Conservation (phyloP, 1,140 invertebrate genomes). For the Copidosoma floridanum region DNA sequence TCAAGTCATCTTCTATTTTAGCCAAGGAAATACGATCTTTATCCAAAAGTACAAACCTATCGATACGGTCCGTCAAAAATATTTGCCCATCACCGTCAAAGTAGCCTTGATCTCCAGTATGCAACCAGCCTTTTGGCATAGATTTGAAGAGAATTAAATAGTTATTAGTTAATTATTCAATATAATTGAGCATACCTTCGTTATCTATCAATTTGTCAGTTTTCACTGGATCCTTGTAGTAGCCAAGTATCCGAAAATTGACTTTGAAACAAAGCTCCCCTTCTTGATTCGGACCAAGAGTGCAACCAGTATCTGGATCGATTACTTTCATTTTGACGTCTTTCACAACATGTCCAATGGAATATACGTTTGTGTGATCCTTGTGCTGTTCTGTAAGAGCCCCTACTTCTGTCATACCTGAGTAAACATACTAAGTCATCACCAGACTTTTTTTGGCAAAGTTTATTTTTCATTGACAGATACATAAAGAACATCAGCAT, state of each 20-base stretch:
- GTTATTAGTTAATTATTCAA: too few species aligned
- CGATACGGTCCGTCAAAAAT: conserved; percentile 59
- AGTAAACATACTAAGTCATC: too few species aligned
- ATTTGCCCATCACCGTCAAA: too few species aligned
- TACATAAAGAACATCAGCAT: too few species aligned
- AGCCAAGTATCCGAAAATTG: neutral
- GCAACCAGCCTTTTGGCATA: too few species aligned
- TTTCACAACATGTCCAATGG: neutral
- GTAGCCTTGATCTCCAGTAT: too few species aligned
- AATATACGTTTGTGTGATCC: neutral
- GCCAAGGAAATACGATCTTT: conserved; percentile 60
- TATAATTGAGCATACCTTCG: too few species aligned
- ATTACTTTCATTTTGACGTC: neutral
- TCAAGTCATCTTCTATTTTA: conserved; percentile 61
- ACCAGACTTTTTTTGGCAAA: too few species aligned
- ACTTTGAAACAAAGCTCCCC: neutral
- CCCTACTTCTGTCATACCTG: neutral
- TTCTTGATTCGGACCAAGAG: neutral
- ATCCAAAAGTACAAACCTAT: conserved; percentile 65
- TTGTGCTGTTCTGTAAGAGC: neutral
- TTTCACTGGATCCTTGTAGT: neutral
- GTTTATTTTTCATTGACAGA: too few species aligned
- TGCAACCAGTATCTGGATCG: neutral
- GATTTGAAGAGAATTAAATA: too few species aligned
- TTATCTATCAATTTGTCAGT: neutral